Evolutionary conservation across 37 sponge, comb jelly and placozoan genomes (phyloP), one percentile per base, ranked within the genome.

Genomic region (Hormiphora californensis): DNA sequence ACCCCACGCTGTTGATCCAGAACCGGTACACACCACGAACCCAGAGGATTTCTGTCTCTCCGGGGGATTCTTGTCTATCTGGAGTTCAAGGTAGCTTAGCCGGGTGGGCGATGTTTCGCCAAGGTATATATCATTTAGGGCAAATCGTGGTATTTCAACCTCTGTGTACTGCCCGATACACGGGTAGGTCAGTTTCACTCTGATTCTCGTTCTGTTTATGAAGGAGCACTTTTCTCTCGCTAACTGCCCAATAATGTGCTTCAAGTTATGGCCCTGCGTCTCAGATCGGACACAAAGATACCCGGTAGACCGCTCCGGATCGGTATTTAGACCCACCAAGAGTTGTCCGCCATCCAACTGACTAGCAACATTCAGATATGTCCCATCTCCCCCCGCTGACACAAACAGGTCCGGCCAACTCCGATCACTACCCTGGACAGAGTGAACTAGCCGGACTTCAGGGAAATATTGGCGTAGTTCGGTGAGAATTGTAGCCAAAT

Each of bases 41-140:
- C 81, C 81, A 28, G 81, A 73, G 0, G 81, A 73, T 73, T 73
- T 73, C 44, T 73, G 81, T 33, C 43, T 73, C 35, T 73, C 81
- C 17, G 35, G 25, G 1, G 81, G 81, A 22, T 36, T n/a, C 21
- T 73, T 39, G 23, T 73, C 81, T 8, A 73, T 73, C 46, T 73
- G 32, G 5, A 73, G 46, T n/a, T 73, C 81, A 0, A 73, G 25
- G 43, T 73, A 73, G 27, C 81, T 73, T 2, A 73, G 46, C 23
- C 81, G 4, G 1, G 81, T 73, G 28, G 81, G 81, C 17, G 46
- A 43, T 1, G 81, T 73, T 28, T 73, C 81, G 0, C 81, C 81
- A 17, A 73, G 12, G 44, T 73, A 73, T 23, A 73, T 46, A 41
- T 73, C 81, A 36, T 73, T 73, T 28, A 73, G 46, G 5, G 81